A percentile compares a stretch with the other conserved stretches of the same genome.
Evolutionary conservation across 2,113 vertebrate species (phyloP).

Genomic region (Neolamprologus sp.): DNA sequence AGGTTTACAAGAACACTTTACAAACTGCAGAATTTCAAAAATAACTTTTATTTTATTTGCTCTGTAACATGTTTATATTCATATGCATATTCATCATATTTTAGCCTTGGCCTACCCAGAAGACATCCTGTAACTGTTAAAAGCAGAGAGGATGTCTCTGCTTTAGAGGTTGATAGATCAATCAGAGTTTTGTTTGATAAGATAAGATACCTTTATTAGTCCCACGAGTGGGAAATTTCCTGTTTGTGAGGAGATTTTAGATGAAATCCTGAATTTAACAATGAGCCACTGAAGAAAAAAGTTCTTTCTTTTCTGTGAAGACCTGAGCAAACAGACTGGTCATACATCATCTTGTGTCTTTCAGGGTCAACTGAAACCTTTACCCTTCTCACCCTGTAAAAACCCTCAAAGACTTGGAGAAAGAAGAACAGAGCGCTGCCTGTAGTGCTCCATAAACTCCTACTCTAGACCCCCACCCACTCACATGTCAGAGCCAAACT

Average conservation of each 20-base stretch:
- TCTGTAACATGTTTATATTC: not conserved
- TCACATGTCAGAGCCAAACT: not conserved
- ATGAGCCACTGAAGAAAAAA: not conserved
- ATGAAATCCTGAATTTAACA: not conserved
- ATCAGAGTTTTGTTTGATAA: not conserved
- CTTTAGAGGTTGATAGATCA: not conserved
- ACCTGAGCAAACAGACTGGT: not conserved
- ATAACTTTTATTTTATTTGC: not conserved
- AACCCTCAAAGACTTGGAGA: conserved; percentile 79
- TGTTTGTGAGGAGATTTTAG: not conserved
- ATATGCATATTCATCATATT: not conserved
- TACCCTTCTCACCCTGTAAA: conserved; percentile 79
- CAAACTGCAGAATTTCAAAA: not conserved
- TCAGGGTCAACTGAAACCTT: conserved; percentile 81
- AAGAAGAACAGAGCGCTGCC: conserved; percentile 71
- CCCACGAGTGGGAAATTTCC: fast-evolving
- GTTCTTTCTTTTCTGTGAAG: not conserved
- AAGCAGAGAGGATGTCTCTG: not conserved
- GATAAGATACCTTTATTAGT: not conserved
- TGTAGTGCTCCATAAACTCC: not conserved
- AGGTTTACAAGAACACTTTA: not conserved
- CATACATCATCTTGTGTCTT: not conserved
- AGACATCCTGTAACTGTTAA: not conserved
- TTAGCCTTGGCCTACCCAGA: not conserved
- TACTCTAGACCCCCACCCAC: not conserved